Evolutionary conservation across 2,888 invertebrate species (phyloP).

Genomic region (Stomorhina lunata): DNA sequence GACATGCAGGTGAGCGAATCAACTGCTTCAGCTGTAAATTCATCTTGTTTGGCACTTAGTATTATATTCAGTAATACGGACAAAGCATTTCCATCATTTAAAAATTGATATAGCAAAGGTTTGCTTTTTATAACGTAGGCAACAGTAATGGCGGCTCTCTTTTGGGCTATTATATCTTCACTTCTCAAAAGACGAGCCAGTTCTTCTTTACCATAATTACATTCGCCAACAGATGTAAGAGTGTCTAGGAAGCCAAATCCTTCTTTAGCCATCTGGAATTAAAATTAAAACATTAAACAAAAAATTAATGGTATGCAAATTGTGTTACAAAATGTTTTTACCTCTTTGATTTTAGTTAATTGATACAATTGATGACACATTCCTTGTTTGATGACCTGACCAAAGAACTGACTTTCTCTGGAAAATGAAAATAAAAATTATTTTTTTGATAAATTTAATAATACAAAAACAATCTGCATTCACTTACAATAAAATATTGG

Average conservation of each 20-base stretch:
- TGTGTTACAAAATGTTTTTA: no score
- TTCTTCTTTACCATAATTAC: conserved; percentile 79
- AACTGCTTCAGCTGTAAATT: conserved; percentile 76
- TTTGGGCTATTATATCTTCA: conserved; percentile 74
- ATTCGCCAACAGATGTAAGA: conserved; percentile 78
- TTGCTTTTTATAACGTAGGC: conserved; percentile 77
- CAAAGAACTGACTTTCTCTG: conserved; percentile 79
- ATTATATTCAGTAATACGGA: conserved; percentile 75
- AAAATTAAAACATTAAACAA: conserved; percentile 3
- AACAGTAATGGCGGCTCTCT: conserved; percentile 77
- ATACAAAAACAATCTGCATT: background rate
- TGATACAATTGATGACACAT: conserved; percentile 77
- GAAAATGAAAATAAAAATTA: conserved; percentile 27
- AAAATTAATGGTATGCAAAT: no score
- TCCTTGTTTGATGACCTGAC: conserved; percentile 77
- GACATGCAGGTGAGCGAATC: conserved; percentile 78
- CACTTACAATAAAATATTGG: conserved; percentile 78
- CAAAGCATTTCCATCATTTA: conserved; percentile 77
- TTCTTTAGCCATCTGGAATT: conserved; percentile 73
- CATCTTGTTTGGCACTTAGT: conserved; percentile 74
- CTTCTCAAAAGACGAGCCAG: conserved; percentile 75
- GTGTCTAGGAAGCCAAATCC: conserved; percentile 76
- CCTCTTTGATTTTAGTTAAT: conserved; percentile 76
- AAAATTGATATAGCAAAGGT: conserved; percentile 75
- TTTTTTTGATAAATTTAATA: background rate